Evolutionary conservation across 2,888 invertebrate species (phyloP).

Genomic region (Apantesis nais): DNA sequence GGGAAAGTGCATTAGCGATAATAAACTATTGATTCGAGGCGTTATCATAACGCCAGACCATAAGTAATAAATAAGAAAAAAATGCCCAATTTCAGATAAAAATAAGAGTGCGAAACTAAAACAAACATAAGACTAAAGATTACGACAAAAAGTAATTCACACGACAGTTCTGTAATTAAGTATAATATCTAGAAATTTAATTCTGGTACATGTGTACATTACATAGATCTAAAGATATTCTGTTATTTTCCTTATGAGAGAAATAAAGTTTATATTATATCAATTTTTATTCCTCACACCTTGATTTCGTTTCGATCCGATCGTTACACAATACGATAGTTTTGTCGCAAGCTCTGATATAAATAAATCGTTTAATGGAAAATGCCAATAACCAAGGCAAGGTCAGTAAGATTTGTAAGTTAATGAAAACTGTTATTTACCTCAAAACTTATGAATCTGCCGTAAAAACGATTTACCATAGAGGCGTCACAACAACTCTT

Average conservation of each 20-base stretch:
- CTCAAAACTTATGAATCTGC: no score
- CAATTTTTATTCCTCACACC: no score
- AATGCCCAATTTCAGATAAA: not conserved
- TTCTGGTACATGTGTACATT: no score
- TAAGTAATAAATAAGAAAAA: not conserved
- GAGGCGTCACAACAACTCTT: not conserved
- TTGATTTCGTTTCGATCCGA: no score
- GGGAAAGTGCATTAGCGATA: conserved; percentile 1
- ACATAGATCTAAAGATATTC: no score
- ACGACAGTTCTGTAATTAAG: not conserved
- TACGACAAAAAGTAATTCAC: not conserved
- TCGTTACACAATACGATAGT: no score
- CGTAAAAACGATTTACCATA: not conserved
- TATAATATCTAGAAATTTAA: not conserved
- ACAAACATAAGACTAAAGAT: not conserved
- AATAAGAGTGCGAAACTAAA: not conserved
- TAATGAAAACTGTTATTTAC: no score
- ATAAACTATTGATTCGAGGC: not conserved
- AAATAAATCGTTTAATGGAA: no score
- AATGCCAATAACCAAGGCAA: no score
- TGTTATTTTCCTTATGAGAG: no score
- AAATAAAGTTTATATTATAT: no score
- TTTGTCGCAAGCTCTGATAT: no score
- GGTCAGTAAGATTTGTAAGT: not conserved
- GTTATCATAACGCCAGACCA: not conserved